These are phyloP conservation scores for Chlorospingus flavigularis DNA, from an alignment of 2,797 vertebrate species.

Conservation along the genomic window DNA sequence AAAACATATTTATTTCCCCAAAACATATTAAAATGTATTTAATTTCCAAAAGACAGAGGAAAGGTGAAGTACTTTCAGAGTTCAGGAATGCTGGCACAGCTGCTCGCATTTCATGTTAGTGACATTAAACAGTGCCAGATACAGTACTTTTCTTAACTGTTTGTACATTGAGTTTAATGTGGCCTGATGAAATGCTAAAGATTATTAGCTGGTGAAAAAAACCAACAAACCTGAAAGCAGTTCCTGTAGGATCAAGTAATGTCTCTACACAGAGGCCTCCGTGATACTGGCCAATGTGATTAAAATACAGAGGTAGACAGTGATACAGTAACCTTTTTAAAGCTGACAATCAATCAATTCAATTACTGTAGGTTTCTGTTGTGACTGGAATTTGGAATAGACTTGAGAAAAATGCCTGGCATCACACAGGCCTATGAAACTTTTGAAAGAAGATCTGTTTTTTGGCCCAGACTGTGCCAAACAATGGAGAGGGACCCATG, in stretches of 20 bases:
- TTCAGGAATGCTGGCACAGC: constrained; percentile 29
- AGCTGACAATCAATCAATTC: constrained; percentile 1
- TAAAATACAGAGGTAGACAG: constrained; percentile 2
- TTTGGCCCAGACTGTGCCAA: background rate
- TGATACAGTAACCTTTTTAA: background rate
- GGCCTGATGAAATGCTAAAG: constrained; percentile 40
- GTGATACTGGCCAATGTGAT: background rate
- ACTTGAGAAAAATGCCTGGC: background rate
- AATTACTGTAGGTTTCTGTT: background rate
- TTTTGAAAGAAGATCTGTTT: background rate
- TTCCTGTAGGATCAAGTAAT: constrained; percentile 22
- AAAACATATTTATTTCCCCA: background rate
- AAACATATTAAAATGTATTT: constrained; percentile 41
- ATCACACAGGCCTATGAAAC: background rate
- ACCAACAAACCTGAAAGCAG: background rate
- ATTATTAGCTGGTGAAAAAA: constrained; percentile 29
- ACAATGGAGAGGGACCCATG: background rate
- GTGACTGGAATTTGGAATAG: constrained; percentile 1
- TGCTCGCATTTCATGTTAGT: constrained; percentile 31
- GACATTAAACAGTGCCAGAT: constrained; percentile 60
- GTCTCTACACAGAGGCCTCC: background rate
- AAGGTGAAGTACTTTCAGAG: constrained; percentile 39
- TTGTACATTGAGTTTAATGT: constrained; percentile 43
- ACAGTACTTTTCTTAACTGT: constrained; percentile 53
- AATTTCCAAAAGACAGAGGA: background rate